Conservation (phyloP, 1,140 invertebrate species). For the Leptinotarsa texana region DNA sequence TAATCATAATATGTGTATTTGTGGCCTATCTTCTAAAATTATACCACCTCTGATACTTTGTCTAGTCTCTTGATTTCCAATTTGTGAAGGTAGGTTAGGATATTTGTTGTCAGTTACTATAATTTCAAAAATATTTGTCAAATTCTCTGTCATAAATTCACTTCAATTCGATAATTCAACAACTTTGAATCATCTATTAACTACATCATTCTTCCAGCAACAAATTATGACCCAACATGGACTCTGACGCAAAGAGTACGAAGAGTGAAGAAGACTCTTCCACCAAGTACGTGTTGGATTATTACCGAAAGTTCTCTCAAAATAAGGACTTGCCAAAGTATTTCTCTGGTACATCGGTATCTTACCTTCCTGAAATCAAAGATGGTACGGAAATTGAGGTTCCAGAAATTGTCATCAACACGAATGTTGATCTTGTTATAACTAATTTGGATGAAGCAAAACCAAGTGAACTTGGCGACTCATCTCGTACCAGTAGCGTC, state of each 20-base stretch:
- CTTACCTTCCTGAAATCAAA: conserved; percentile 38
- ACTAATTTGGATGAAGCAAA: conserved; percentile 21
- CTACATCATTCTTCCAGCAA: neutral
- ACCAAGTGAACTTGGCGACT: conserved; percentile 20
- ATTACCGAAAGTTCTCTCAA: conserved; percentile 50
- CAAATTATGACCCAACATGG: conserved; percentile 27
- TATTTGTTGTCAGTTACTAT: too few relatives aligned
- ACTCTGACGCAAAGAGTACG: conserved; percentile 24
- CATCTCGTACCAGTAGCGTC: conserved; percentile 66
- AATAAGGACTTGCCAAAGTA: conserved; percentile 49
- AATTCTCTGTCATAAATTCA: too few relatives aligned
- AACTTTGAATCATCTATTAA: too few relatives aligned
- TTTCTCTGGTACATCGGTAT: conserved; percentile 45
- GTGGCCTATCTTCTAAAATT: too few relatives aligned
- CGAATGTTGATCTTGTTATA: conserved; percentile 8
- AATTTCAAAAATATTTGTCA: too few relatives aligned
- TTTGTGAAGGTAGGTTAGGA: too few relatives aligned
- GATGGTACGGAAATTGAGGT: conserved; percentile 27
- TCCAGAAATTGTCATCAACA: conserved; percentile 21
- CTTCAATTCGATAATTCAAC: too few relatives aligned
- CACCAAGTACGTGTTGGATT: conserved; percentile 47
- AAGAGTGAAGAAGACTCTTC: conserved; percentile 33
- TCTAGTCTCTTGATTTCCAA: too few relatives aligned
- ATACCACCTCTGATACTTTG: too few relatives aligned
- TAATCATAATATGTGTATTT: too few relatives aligned